Evolutionary conservation across 2,113 vertebrate genomes (phyloP), one percentile per base, ranked within the genome.

Genomic region (Microcebus jonahi): DNA sequence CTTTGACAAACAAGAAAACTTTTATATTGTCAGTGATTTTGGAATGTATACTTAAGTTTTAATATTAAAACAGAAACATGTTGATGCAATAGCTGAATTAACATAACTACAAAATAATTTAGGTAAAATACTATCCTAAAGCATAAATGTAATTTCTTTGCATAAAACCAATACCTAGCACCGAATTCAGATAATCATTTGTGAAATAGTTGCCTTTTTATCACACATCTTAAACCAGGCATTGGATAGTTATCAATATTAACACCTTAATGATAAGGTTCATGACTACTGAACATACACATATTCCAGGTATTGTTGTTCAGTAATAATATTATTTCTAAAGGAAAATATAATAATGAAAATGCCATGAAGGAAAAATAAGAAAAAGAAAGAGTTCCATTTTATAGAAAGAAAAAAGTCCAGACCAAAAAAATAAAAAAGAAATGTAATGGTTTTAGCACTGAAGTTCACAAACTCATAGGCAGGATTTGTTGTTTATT

Each of bases 11-110:
- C 17, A 90, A 85, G 70, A 91, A 93, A 91, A 65, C 34, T 91
- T 95, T 93, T 93, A 90, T 81, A 95, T 70, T 90, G n/a, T 83
- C 75, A 90, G 68, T 68, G 29, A 45, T 87, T 90, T 92, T 55
- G 17, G 48, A 96, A 84, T 92, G 39, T 73, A 81, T 94, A 97
- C 92, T 92, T 96, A 96, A 89, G 29, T 92, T 97, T 95, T 95
- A 96, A 92, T 92, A 95, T 96, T 96, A 81, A 95, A 97, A 96
- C 7, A 48, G 77, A 96, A 97, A 55, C 59, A 86, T 20, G 21
- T 63, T 91, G n/a, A 76, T 84, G 21, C 6, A 90, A 73, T 36
- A 88, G 29, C 53, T 77, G 75, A 91, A 94, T 95, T 73, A 77
- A 65, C 13, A 45, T 73, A 45, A 96, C 29, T 92, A 88, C 57